Percentiles rank a stretch among this genome's conserved stretches.
Conservation (phyloP, 1,140 invertebrate genomes). For the Ridgeia piscesae region DNA sequence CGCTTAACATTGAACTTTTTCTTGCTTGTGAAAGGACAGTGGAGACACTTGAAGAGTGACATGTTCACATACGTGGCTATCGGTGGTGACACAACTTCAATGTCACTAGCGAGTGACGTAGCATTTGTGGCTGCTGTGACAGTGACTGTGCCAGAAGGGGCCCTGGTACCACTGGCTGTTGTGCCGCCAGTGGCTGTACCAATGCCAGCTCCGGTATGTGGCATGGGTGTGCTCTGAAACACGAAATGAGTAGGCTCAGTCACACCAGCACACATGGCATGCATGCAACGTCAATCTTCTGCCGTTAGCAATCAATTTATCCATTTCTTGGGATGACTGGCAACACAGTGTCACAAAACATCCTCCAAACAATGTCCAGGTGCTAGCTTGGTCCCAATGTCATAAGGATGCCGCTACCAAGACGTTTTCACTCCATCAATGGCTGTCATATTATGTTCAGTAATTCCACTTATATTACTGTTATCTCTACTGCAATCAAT, state of each 20-base stretch:
- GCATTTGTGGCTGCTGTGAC: neutral
- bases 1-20: neutral
- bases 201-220: neutral
- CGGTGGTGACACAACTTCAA: neutral
- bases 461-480: neutral
- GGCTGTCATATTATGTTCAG: neutral
- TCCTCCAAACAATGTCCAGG: neutral
- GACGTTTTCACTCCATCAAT: neutral
- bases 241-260: neutral
- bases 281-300: neutral
- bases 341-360: neutral
- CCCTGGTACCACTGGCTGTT: neutral
- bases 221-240: neutral
- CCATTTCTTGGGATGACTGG: neutral
- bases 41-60: neutral
- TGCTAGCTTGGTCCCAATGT: neutral
- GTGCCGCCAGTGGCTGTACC: neutral
- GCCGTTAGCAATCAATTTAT: neutral
- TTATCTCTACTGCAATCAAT: neutral
- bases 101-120: neutral
- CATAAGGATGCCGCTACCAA: neutral
- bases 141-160: neutral
- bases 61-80: neutral
- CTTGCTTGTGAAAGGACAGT: neutral
- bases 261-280: neutral